Evolutionary conservation across 2,888 invertebrate species (phyloP), one percentile per base, ranked within the genome.

Genomic region (Caenorhabditis parvicauda): DNA sequence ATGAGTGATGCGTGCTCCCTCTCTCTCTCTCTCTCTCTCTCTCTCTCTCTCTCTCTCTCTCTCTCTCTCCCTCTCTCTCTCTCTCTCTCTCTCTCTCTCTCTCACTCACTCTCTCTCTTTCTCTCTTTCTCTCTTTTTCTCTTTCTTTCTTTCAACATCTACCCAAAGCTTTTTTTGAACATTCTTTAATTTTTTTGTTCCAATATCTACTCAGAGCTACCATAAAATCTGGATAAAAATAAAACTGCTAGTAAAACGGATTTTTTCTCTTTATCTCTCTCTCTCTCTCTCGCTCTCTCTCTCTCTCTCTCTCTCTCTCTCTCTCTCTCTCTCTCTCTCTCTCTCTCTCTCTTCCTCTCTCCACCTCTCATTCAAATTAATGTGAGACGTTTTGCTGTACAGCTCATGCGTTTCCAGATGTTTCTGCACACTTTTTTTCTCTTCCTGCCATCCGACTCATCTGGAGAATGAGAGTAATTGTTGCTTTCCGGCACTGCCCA

Each of bases 251-350:
- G 38, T 19, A 17, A 38, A 38, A 19, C 21, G 21, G 38, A 17
- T 38, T 38, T 38, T 38, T 38, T 21, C 21, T 6, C n/a, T n/a
- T n/a, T n/a, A n/a, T n/a, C n/a, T 22, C 12, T 48, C 32, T 37
- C 32, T 25, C 53, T 50, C 19, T 3, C 4, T 29, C 47, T 39
- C 29, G 22, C 28, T 19, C 24, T 25, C 35, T 55, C 19, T 29
- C 32, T 32, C 32, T 19, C 29, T 24, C 38, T 44, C 32, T 12
- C 12, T 24, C 35, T 24, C 50, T 51, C 35, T 55, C 51, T 51
- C 43, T 51, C 42, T 32, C 37, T 54, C 46, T 19, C 17, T 39
- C 27, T 39, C 45, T 48, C 22, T 45, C 32, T 28, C 52, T 46
- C 37, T 42, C 41, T 14, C 37, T 21, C 32, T 25, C 25, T 37